Base-by-base conservation (phyloP, 1,140 invertebrate species). In the Mercenaria mercenaria region DNA sequence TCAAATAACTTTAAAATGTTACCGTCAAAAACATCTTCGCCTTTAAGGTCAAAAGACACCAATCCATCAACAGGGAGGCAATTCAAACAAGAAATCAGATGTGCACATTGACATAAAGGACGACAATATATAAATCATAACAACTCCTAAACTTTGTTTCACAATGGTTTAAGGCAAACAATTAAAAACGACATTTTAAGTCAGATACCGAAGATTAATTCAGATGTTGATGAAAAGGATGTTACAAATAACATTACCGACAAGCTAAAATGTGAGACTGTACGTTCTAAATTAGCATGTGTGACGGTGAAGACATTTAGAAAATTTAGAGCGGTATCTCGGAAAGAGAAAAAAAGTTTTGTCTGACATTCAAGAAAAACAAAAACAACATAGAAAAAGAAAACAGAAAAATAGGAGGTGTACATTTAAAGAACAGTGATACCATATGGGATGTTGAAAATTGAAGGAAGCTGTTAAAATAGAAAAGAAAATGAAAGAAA, bases 131-230 rank as follows among this genome's bases (percentile, higher is more conserved):
- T n/a, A n/a, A n/a, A 26, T 15, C 10, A 52, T 18, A 20, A 50
- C 23, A 56, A 29, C 0, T 26, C 39, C 74, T 67, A 59, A n/a
- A n/a, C 20, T 41, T 39, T 39, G 20, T 50, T 59, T 29, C 34
- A 84, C 84, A 69, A 82, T 39, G 77, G 56, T 77, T 69, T 81
- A 37, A 56, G 72, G 39, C 41, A 85, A 56, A 77, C 79, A 39
- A 90, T 64, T 43, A 43, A 72, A 39, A 84, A 83, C n/a, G n/a
- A n/a, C 39, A 90, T 61, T 39, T 39, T 56, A 29, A 74, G 32
- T 20, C 80, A 90, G 23, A 23, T 20, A 29, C 52, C 52, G 74
- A 76, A 43, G 39, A 18, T n/a, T 4, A 18, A 10, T 29, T 1
- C 32, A 39, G 6, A 56, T 67, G 61, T 37, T 74, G n/a, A 74